Conservation (phyloP, 2,113 vertebrate genomes). For the Castor canadensis region DNA sequence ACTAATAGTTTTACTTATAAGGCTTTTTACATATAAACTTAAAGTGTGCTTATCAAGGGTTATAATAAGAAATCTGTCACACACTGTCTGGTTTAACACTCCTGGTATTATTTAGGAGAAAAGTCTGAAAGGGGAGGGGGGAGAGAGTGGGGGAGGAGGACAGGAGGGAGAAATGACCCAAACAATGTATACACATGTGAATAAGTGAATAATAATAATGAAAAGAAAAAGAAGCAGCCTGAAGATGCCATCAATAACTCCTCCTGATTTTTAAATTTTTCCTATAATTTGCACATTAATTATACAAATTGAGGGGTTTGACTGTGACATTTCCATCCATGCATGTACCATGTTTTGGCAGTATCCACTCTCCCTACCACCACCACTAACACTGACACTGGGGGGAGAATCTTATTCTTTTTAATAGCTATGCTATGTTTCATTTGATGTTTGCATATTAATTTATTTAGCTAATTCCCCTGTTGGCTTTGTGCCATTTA, state of each 20-base stretch:
- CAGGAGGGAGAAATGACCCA: too few species aligned
- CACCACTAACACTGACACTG: not conserved
- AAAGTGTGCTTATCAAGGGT: not conserved
- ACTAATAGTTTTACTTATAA: constrained; percentile 10
- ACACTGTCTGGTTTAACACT: constrained; percentile 5
- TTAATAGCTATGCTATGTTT: not conserved
- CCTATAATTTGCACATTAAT: not conserved
- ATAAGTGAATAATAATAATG: too few species aligned
- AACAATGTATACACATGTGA: too few species aligned
- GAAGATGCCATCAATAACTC: not conserved
- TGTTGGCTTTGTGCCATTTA: not conserved
- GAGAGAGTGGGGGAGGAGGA: too few species aligned
- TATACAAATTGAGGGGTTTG: not conserved
- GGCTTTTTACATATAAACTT: not conserved
- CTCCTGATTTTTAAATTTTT: constrained; percentile 15
- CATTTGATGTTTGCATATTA: not conserved
- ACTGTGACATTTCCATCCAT: not conserved
- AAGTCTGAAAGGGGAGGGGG: too few species aligned
- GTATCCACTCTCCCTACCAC: not conserved
- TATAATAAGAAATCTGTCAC: not conserved
- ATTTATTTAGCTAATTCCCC: constrained; percentile 20
- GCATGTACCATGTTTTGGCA: not conserved
- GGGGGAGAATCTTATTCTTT: not conserved
- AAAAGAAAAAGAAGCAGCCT: not conserved
- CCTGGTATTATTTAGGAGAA: not conserved